Conservation (phyloP, 2,888 invertebrate genomes). For the Phoenoteleia sp. region DNA sequence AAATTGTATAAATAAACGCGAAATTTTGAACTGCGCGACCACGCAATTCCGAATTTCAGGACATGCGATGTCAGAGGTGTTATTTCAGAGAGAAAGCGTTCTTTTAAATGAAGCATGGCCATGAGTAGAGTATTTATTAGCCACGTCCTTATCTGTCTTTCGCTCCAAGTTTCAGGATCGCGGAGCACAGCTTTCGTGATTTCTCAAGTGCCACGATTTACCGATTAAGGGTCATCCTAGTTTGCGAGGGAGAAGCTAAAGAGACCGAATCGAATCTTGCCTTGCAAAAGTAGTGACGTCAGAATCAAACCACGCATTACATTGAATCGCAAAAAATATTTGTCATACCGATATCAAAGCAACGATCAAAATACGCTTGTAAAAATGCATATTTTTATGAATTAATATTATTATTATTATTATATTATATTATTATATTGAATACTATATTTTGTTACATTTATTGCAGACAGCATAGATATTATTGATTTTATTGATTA, state of each 20-base stretch:
- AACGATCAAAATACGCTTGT: slow-evolving; percentile 87
- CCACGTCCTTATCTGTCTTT: not conserved
- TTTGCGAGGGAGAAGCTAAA: slow-evolving; percentile 20
- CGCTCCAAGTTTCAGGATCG: slow-evolving; percentile 32
- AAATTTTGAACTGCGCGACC: not conserved
- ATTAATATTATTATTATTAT: slow-evolving; percentile 58
- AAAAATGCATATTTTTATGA: slow-evolving; percentile 84
- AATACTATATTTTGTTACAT: slow-evolving; percentile 86
- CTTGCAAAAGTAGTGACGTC: slow-evolving; percentile 27
- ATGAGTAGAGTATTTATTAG: slow-evolving; percentile 62
- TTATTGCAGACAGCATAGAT: slow-evolving; percentile 83
- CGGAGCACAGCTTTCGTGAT: slow-evolving; percentile 67
- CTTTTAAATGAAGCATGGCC: slow-evolving; percentile 44
- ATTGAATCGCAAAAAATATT: slow-evolving; percentile 62
- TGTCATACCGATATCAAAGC: slow-evolving; percentile 85
- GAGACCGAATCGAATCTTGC: slow-evolving; percentile 61
- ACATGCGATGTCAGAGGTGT: not conserved
- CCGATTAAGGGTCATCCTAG: slow-evolving; percentile 57
- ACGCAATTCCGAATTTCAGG: not conserved
- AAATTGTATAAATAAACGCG: slow-evolving; percentile 42
- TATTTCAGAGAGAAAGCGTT: no score
- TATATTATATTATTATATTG: slow-evolving; percentile 80
- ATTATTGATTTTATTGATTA: slow-evolving; percentile 84
- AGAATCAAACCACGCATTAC: slow-evolving; percentile 49
- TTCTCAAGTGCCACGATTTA: slow-evolving; percentile 71